Evolutionary conservation across 1,140 invertebrate genomes (phyloP), one percentile per base, ranked within the genome.

Genomic region (Lutraria rhynchaena): DNA sequence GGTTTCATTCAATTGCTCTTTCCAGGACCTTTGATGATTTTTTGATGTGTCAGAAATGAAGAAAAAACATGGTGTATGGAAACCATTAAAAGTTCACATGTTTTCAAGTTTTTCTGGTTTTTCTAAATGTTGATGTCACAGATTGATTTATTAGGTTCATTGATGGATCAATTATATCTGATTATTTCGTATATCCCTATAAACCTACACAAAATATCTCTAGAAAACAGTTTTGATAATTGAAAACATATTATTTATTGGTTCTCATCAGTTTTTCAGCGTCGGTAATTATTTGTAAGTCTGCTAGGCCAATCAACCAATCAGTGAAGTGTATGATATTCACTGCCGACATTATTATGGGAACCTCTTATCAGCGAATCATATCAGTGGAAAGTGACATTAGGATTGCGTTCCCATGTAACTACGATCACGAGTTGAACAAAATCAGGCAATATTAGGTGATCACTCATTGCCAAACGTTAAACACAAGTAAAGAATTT

Each of bases 231-330:
- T 69, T 65, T 69, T 51, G 49, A 51, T 80, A 80, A 80, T 80
- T 80, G 76, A 70, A 80, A 80, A 67, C 76, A 80, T 74, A 74
- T 70, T 51, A 33, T 80, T 80, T 80, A 80, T 80, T 80, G 63
- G 65, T 53, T 55, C 37, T 37, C 63, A 60, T 70, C 49, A 31
- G 46, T 29, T 69, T 49, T 58, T 70, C 60, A 44, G 44, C 60
- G 75, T 77, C 27, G 22, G 61, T 67, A 41, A 70, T 80, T 80
- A 80, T 80, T 80, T 80, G 33, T 46, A 53, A 77, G 58, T 65
- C 74, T 77, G 74, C 58, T 65, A 53, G 27, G 31, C 63, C 65
- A 70, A 80, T 80, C 76, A 80, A 57, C 76, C 60, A 80, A 80
- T 80, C 76, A 67, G 24, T 70, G 49, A 70, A 57, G 63, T 70